Base-by-base conservation (phyloP, 1,140 invertebrate species). In the Euschistus heros region DNA sequence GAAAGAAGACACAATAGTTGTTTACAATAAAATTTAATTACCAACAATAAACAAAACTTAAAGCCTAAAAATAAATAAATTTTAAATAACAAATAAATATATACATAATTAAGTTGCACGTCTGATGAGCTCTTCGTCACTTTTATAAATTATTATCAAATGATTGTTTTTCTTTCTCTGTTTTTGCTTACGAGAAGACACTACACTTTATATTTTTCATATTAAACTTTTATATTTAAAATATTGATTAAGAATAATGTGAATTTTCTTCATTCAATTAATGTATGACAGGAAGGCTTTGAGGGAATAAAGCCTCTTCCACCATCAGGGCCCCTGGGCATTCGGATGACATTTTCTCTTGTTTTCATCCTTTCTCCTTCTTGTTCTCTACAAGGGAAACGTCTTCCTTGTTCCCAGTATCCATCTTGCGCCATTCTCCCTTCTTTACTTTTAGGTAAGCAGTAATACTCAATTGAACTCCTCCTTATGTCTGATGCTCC, bases 261-360 rank as follows among this genome's bases (percentile, higher is more conserved):
- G 33, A 37, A 37, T 37, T 37, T 37, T 27, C 20, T 33, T 68
- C 52, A 70, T 57, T 70, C 69, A 22, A 70, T 68, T 3, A 70
- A 66, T 15, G 69, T 70, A 60, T 70, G 69, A 59, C 69, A 70
- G 13, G 64, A 27, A 1, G 66, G 62, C 20, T 66, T 44, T 5
- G 66, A 60, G 17, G 67, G 67, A 30, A 69, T 73, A 69, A 94
- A 93, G 30, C 91, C 91, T 60, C 82, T 80, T 26, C 87, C 88
- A 24, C 89, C 90, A 76, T 92, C 90, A 4, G 91, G 91, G 8
- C 89, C 91, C 65, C 83, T 80, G 0, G 91, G 91, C 74, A 88
- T 79, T 42, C 91, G 80, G n/a, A 90, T 78, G 17, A 89, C 80
- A 68, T 86, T 85, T 57, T 86, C 85, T 10, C 64, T 37, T 17